Percentiles rank a stretch among this genome's conserved stretches.
These are phyloP conservation scores for Australoheros facetus DNA, from an alignment of 2,797 vertebrate genomes.

Conservation along the genomic window DNA sequence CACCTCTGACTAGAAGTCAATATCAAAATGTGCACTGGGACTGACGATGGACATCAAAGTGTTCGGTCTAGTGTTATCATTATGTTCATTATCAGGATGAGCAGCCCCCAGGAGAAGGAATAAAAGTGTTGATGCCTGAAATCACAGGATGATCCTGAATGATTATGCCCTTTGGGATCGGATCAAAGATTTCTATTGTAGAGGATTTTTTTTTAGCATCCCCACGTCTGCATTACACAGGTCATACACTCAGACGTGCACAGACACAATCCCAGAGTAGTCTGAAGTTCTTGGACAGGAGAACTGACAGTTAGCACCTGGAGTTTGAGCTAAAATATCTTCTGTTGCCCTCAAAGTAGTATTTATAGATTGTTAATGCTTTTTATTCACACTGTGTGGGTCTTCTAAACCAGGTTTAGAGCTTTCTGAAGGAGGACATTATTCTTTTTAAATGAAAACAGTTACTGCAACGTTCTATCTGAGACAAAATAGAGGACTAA, in stretches of 20 bases:
- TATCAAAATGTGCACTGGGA: constrained; percentile 27
- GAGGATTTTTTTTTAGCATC: not conserved
- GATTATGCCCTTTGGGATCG: not conserved
- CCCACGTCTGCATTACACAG: not conserved
- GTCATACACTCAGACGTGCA: not conserved
- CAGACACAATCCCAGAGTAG: not conserved
- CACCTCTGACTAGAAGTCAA: constrained; percentile 24
- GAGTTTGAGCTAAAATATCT: not conserved
- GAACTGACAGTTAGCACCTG: not conserved
- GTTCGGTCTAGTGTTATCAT: not conserved
- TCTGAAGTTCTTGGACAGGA: not conserved
- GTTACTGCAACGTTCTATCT: not conserved
- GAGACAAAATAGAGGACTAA: not conserved
- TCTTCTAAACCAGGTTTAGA: not conserved
- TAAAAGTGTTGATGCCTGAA: not conserved
- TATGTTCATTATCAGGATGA: not conserved
- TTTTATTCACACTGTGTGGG: not conserved
- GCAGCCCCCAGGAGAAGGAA: not conserved
- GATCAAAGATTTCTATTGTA: not conserved
- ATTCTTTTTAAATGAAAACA: not conserved
- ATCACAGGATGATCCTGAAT: not conserved
- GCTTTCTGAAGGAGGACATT: not conserved
- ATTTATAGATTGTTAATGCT: not conserved
- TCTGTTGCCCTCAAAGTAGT: not conserved
- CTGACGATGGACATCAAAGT: constrained; percentile 40